Evolutionary conservation across 2,797 vertebrate genomes (phyloP).

Genomic region (Lerista edwardsae): DNA sequence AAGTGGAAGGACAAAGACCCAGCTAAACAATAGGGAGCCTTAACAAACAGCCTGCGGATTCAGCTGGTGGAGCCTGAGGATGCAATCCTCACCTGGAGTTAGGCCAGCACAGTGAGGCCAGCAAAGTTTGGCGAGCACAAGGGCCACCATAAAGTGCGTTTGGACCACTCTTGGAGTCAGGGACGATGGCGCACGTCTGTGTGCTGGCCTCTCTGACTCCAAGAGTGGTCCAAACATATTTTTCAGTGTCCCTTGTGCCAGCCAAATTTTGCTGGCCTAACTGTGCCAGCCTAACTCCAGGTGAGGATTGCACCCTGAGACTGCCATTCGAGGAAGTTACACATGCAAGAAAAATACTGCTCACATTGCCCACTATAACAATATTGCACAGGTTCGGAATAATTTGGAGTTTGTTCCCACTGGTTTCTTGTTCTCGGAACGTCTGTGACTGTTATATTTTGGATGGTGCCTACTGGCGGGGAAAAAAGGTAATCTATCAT

Average conservation of each 20-base stretch:
- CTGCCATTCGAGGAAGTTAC: constrained; percentile 42
- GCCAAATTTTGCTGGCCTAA: too few species aligned
- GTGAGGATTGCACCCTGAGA: too few species aligned
- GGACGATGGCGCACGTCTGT: too few species aligned
- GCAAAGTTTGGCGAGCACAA: too few species aligned
- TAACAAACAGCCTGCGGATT: constrained; percentile 44
- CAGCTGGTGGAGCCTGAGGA: constrained; percentile 33
- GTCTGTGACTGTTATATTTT: constrained; percentile 72
- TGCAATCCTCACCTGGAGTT: too few species aligned
- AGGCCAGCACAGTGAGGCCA: too few species aligned
- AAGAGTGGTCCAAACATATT: too few species aligned
- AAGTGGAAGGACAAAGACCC: constrained; percentile 15
- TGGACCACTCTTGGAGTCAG: too few species aligned
- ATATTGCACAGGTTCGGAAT: constrained; percentile 51
- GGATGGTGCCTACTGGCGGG: constrained; percentile 76
- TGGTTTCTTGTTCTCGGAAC: constrained; percentile 75
- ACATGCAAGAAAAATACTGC: constrained; percentile 41
- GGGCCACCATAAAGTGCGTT: too few species aligned
- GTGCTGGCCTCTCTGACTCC: too few species aligned
- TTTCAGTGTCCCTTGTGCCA: too few species aligned
- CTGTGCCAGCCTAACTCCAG: too few species aligned
- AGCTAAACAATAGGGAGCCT: constrained; percentile 34
- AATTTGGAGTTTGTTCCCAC: constrained; percentile 67
- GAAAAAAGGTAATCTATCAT: constrained; percentile 72
- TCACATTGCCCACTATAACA: constrained; percentile 50